Percentiles rank a stretch among this genome's conserved stretches.
Evolutionary conservation across 2,113 vertebrate genomes (phyloP).

Genomic region (Protomyctophum bolini): DNA sequence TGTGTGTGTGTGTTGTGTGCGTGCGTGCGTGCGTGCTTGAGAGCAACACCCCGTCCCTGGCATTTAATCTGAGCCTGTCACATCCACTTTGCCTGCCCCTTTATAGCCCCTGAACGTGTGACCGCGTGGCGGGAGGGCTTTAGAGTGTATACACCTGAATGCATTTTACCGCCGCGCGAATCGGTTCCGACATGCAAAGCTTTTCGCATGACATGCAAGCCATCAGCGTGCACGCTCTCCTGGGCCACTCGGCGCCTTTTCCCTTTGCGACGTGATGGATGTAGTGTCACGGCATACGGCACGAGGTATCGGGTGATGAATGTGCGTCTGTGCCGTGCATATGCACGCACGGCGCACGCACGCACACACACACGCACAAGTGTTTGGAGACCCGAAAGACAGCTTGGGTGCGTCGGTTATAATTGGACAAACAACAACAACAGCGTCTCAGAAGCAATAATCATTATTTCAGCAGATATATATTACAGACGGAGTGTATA

Average conservation of each 20-base stretch:
- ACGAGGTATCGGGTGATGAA: no score
- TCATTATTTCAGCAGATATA: constrained; percentile 30
- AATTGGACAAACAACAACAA: constrained; percentile 41
- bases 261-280: constrained; percentile 53
- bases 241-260: constrained; percentile 23
- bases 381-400: constrained; percentile 1
- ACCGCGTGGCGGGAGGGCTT: constrained; percentile 58
- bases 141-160: constrained; percentile 67
- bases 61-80: constrained; percentile 80
- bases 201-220: constrained; percentile 49
- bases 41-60: constrained; percentile 73
- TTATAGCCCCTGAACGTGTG: constrained; percentile 53
- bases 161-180: constrained; percentile 60
- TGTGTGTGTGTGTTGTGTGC: no score
- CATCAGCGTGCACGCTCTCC: constrained; percentile 32
- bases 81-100: constrained; percentile 73
- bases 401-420: constrained; percentile 28
- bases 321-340: not conserved
- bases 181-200: constrained; percentile 49
- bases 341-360: not conserved
- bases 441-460: constrained; percentile 30
- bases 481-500: not conserved
- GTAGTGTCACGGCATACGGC: constrained; percentile 2
- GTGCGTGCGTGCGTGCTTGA: no score
- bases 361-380: not conserved